Base-by-base conservation (phyloP, 2,888 invertebrate species). In the Drosophila lutescens region DNA sequence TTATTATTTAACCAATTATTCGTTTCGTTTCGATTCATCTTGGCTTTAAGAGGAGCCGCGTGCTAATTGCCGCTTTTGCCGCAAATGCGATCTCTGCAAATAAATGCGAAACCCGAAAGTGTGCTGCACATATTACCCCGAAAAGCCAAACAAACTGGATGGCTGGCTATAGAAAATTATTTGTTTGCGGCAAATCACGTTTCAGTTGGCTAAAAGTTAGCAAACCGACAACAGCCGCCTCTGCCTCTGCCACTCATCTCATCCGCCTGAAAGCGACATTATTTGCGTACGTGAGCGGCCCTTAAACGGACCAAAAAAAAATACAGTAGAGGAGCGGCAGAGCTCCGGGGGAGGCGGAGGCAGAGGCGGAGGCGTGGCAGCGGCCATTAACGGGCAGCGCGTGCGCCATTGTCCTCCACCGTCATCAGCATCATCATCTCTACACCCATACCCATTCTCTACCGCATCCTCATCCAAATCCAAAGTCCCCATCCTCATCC, bases 131-230 rank as follows among this genome's bases (percentile, higher is more conserved):
- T 47, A 47, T 47, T 32, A 32, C 26, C 8, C 13, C 47, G 17
- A 17, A 5, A 20, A 15, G 44, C 30, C 20, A 59, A 50, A 56
- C 50, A 66, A 43, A 50, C 62, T 44, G 47, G 47, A 30, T 47
- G 58, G 20, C 30, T 32, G 58, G 32, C 44, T 55, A 54, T 56
- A 46, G 44, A 66, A 77, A 77, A 70, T 77, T 77, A 74, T 77
- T 77, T 77, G 74, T 77, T 77, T 77, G 77, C 61, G 70, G 74
- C 76, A 77, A 74, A 77, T 77, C 77, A 77, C 78, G 76, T 77
- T 69, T 61, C 74, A 77, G 60, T 61, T 76, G 76, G 69, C 74
- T 60, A 65, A 77, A 77, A 77, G 78, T 77, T 74, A 57, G 60
- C 69, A 69, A 60, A 70, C 62, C 76, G 66, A 62, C 77, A 72